These are phyloP conservation scores for Botia almorhae DNA, from an alignment of 2,797 vertebrate genomes.

Conservation along the genomic window DNA sequence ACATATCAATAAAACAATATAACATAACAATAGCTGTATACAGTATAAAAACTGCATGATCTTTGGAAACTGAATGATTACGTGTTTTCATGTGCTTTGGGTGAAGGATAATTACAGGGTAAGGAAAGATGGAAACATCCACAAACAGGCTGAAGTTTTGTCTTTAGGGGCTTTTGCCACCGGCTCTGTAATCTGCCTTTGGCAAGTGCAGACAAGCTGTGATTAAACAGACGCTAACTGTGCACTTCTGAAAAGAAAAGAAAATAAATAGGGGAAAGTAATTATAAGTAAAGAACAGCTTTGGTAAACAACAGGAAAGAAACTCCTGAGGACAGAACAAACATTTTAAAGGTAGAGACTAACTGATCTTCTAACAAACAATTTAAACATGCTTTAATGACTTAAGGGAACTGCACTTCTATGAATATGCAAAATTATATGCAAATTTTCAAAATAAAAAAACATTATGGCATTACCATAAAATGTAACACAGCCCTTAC, in stretches of 20 bases:
- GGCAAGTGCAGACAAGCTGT: constrained; percentile 15
- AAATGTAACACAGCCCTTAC: background rate
- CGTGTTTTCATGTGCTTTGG: background rate
- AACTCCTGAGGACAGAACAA: constrained; percentile 13
- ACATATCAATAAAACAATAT: too few relatives aligned
- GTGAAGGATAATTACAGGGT: background rate
- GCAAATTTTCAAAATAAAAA: background rate
- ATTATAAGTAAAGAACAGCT: constrained; percentile 35
- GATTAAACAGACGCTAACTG: constrained; percentile 25
- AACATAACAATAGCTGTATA: too few relatives aligned
- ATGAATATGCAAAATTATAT: background rate
- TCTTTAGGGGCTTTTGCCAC: constrained; percentile 32
- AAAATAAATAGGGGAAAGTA: background rate
- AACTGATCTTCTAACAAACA: background rate
- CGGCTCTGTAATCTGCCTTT: constrained; percentile 32
- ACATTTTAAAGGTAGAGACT: constrained; percentile 10
- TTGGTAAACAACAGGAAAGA: constrained; percentile 16
- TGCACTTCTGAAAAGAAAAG: constrained; percentile 8
- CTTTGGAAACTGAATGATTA: too few relatives aligned
- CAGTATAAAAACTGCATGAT: too few relatives aligned
- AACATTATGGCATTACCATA: too few relatives aligned
- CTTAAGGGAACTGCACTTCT: background rate
- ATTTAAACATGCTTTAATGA: background rate
- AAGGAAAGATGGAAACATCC: background rate
- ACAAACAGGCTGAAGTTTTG: constrained; percentile 28